These are phyloP conservation scores for Coregonus suidteri DNA, from an alignment of 2,797 vertebrate genomes.

Conservation along the genomic window DNA sequence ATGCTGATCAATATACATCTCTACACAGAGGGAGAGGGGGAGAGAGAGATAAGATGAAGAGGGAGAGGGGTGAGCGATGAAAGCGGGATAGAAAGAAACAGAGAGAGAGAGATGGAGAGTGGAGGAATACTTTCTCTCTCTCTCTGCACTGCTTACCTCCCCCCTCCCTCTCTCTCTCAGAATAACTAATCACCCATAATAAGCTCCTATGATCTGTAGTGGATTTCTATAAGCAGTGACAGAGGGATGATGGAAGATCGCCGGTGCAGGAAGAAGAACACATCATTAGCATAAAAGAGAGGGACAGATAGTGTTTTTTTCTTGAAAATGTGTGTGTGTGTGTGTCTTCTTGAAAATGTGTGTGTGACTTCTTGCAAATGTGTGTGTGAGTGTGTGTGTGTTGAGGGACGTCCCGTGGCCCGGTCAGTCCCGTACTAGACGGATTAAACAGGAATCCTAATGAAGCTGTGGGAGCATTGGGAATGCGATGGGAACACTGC, in stretches of 20 bases:
- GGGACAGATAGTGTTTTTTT: not conserved
- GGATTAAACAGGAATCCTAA: conserved; percentile 97
- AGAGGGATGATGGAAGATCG: conserved; percentile 85
- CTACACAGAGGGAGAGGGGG: not conserved
- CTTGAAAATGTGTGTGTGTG: too few relatives aligned
- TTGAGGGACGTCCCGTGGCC: conserved; percentile 60
- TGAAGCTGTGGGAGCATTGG: conserved; percentile 79
- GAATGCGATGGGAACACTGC: conserved; percentile 53
- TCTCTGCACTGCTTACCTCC: not conserved
- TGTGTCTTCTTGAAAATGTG: not conserved
- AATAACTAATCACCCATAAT: conserved; percentile 93
- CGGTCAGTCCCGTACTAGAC: conserved; percentile 86
- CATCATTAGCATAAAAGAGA: conserved; percentile 84
- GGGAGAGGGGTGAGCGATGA: not conserved
- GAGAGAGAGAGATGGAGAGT: too few relatives aligned
- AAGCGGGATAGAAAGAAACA: too few relatives aligned
- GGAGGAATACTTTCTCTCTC: conserved; percentile 30
- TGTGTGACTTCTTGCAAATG: too few relatives aligned
- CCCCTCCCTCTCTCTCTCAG: conserved; percentile 58
- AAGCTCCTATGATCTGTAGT: conserved; percentile 93
- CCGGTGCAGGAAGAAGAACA: conserved; percentile 82
- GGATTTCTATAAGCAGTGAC: conserved; percentile 86
- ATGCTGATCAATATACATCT: conserved; percentile 64
- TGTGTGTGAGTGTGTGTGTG: too few relatives aligned
- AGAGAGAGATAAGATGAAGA: conserved; percentile 29